Evolutionary conservation across 2,113 vertebrate genomes (phyloP).

Genomic region (Cryptoleucopteryx plumbea): DNA sequence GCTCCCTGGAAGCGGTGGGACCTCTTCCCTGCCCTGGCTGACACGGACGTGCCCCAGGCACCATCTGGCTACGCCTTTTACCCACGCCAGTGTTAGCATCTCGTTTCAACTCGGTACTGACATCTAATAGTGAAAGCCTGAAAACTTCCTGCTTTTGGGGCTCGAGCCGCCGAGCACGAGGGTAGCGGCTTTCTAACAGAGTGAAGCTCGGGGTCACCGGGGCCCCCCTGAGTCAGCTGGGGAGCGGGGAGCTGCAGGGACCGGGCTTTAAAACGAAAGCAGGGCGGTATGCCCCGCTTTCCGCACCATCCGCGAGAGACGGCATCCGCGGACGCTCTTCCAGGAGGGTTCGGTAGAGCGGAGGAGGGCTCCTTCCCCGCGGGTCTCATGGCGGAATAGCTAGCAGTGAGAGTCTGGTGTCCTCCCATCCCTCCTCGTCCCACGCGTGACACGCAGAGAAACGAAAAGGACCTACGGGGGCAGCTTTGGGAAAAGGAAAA

Average conservation of each 20-base stretch:
- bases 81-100: not conserved
- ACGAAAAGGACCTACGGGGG: not conserved
- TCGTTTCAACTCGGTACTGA: not conserved
- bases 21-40: not conserved
- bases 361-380: accelerated
- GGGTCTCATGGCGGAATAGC: not conserved
- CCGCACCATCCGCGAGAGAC: not conserved
- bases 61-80: not conserved
- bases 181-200: not conserved
- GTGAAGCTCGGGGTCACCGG: accelerated
- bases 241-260: accelerated
- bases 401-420: not conserved
- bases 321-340: accelerated
- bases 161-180: accelerated
- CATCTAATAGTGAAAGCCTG: not conserved
- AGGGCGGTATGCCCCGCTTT: not conserved
- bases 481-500: not conserved
- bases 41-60: accelerated
- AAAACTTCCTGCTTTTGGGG: slow-evolving; percentile 5
- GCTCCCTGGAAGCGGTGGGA: not conserved
- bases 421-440: not conserved
- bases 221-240: not conserved
- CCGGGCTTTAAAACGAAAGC: not conserved
- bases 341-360: not conserved
- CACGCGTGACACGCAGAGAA: not conserved